These are phyloP conservation scores for honey bee (Apis mellifera) DNA, from an alignment of 1,140 invertebrate genomes.

Conservation along the genomic window DNA sequence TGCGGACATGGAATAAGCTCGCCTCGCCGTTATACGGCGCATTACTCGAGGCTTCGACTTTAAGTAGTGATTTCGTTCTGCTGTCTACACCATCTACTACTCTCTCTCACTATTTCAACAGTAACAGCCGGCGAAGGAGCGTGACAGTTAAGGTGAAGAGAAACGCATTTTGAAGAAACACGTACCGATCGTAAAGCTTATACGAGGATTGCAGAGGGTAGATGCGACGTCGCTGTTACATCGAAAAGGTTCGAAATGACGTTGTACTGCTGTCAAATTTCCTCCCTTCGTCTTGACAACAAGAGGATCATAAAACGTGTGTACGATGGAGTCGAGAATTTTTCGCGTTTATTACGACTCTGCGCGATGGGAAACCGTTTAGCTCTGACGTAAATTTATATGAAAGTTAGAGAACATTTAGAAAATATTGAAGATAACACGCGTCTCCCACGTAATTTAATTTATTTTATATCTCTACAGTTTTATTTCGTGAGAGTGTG, in stretches of 20 bases:
- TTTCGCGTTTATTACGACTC: background rate
- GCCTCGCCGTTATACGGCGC: background rate
- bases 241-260: slow-evolving; percentile 4
- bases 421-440: background rate
- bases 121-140: slow-evolving; percentile 12
- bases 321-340: background rate
- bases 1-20: background rate
- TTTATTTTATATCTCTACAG: no score
- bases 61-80: slow-evolving; percentile 41
- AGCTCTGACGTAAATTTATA: background rate
- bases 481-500: background rate
- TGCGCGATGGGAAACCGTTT: no score
- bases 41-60: slow-evolving; percentile 23
- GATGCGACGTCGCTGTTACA: slow-evolving; percentile 3
- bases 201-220: slow-evolving; percentile 26
- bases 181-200: slow-evolving; percentile 48
- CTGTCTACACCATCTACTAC: slow-evolving; percentile 4
- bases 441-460: no score
- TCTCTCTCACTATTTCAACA: background rate
- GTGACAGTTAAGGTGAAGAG: slow-evolving; percentile 26
- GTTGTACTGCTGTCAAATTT: slow-evolving; percentile 34
- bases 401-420: background rate
- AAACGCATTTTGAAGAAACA: slow-evolving; percentile 32
- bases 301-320: background rate
- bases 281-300: background rate